Evolutionary conservation across 2,113 vertebrate species (phyloP).

Genomic region (Caracal caracal): DNA sequence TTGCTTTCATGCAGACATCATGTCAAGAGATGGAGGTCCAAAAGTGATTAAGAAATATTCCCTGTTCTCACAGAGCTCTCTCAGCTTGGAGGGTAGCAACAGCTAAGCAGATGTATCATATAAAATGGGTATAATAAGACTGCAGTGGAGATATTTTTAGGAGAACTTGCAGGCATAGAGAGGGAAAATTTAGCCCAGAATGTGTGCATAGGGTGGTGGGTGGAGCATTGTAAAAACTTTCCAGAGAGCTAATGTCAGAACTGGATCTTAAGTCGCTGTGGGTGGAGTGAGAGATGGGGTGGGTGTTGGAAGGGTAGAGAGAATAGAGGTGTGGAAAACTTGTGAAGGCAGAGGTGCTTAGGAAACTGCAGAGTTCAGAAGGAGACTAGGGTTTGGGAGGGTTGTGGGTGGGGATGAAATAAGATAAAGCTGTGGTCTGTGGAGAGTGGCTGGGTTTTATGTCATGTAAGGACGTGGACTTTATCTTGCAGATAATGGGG

Average conservation of each 20-base stretch:
- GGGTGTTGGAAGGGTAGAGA: not conserved
- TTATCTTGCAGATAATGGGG: not conserved
- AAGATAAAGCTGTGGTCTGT: not conserved
- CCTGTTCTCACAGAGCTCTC: not conserved
- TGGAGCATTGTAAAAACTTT: not conserved
- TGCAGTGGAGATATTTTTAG: not conserved
- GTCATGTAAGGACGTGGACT: not conserved
- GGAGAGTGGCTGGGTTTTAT: not conserved
- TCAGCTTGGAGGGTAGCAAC: not conserved
- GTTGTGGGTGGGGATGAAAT: not conserved
- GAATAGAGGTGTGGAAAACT: not conserved
- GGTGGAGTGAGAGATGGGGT: not conserved
- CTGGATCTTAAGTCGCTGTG: not conserved
- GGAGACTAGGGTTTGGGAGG: not conserved
- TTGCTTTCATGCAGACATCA: not conserved
- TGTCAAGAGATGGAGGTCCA: not conserved
- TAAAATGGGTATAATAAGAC: not conserved
- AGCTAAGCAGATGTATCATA: not conserved
- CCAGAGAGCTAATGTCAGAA: not conserved
- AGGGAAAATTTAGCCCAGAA: not conserved
- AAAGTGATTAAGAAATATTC: not conserved
- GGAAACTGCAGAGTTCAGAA: not conserved
- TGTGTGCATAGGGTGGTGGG: not conserved
- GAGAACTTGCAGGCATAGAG: not conserved
- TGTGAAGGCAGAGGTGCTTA: not conserved